Conservation (phyloP, 2,797 vertebrate genomes). For the Allobates femoralis region DNA sequence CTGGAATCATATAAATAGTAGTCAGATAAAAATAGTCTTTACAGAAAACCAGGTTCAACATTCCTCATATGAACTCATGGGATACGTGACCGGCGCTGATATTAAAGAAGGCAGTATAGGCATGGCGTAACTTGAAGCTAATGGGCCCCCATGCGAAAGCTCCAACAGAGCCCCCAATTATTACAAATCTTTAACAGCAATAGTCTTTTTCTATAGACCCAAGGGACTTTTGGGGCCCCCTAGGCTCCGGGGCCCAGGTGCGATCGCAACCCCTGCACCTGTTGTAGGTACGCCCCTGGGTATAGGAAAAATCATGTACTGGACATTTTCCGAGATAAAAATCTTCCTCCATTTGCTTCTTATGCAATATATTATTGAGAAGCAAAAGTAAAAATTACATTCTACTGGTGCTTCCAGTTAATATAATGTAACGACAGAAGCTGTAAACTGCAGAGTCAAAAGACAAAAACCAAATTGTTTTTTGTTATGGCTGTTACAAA, state of each 20-base stretch:
- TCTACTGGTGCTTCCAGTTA: no score
- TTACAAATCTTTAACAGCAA: no score
- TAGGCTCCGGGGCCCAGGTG: no score
- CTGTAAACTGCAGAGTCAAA: background rate
- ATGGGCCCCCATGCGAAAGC: no score
- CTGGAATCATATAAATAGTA: conserved; percentile 60
- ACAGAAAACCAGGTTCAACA: conserved; percentile 53
- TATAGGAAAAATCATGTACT: conserved; percentile 16
- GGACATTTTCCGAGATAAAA: conserved; percentile 26
- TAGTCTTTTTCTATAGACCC: no score
- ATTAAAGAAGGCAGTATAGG: conserved; percentile 21
- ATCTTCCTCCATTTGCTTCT: background rate
- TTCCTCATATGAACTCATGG: conserved; percentile 57
- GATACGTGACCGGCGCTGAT: conserved; percentile 39
- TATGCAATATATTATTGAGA: background rate
- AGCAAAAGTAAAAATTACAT: background rate
- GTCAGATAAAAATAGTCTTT: conserved; percentile 57
- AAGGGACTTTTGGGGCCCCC: no score
- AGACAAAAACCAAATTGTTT: background rate
- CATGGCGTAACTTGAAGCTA: no score
- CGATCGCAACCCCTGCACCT: no score
- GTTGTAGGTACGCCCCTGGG: no score
- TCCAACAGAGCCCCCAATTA: no score
- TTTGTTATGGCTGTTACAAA: background rate
- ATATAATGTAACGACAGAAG: background rate